Percentiles rank a stretch among this genome's conserved stretches.
Evolutionary conservation across 2,797 vertebrate genomes (phyloP).

Genomic region (Psittacula derbiana): DNA sequence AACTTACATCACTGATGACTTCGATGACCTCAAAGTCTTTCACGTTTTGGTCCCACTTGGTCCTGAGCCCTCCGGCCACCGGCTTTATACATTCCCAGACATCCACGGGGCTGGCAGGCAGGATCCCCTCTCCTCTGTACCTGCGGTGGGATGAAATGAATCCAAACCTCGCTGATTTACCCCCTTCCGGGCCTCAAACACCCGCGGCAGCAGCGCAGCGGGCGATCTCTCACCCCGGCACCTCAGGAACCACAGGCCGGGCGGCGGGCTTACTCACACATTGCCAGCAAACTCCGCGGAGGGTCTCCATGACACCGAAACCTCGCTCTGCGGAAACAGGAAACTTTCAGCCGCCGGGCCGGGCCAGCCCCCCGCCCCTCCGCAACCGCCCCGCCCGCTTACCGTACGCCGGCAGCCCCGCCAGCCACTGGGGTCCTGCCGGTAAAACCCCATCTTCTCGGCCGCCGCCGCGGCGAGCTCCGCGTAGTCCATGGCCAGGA

Average conservation of each 20-base stretch:
- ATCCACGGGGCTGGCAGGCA: constrained; percentile 74
- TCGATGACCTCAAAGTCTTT: constrained; percentile 86
- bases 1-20: constrained; percentile 83
- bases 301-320: constrained; percentile 89
- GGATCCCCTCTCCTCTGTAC: constrained; percentile 86
- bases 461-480: constrained; percentile 74
- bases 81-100: constrained; percentile 93
- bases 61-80: constrained; percentile 81
- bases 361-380: neutral
- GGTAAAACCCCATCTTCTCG: constrained; percentile 79
- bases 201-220: neutral
- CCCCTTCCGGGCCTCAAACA: fast-evolving
- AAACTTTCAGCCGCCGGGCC: neutral
- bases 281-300: constrained; percentile 89
- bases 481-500: constrained; percentile 72
- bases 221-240: neutral
- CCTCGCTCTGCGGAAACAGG: constrained; percentile 79
- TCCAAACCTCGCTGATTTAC: neutral
- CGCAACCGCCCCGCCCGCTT: neutral
- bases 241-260: fast-evolving
- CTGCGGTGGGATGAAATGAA: constrained; percentile 67
- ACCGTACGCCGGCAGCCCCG: constrained; percentile 81
- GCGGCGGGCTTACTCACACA: constrained; percentile 80
- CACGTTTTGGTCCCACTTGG: constrained; percentile 92
- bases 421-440: constrained; percentile 84